These are phyloP conservation scores for Cephus pygmeus DNA, from an alignment of 2,888 invertebrate genomes.

Conservation along the genomic window DNA sequence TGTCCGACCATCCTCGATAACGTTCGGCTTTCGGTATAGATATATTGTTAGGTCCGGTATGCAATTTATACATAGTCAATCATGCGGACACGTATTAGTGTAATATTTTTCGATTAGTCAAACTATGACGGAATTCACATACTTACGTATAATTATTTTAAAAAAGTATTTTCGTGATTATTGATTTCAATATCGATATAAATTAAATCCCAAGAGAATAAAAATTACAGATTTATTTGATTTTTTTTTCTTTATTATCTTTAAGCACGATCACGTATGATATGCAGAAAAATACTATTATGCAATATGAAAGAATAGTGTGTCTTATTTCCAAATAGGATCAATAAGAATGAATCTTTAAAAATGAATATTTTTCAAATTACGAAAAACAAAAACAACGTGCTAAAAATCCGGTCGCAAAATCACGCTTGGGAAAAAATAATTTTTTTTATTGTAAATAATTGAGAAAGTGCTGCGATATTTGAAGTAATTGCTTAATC, in stretches of 20 bases:
- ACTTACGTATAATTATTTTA: background rate
- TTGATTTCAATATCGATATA: too few species aligned
- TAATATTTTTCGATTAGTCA: background rate
- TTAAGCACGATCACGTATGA: too few species aligned
- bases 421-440: background rate
- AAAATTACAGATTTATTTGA: too few species aligned
- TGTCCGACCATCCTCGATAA: background rate
- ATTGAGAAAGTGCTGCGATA: background rate
- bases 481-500: background rate
- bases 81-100: background rate
- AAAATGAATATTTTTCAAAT: too few species aligned
- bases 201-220: too few species aligned
- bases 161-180: background rate
- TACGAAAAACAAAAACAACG: too few species aligned
- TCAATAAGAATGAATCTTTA: too few species aligned
- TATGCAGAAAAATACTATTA: too few species aligned
- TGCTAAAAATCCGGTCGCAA: too few species aligned
- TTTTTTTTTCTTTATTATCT: too few species aligned
- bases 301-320: too few species aligned
- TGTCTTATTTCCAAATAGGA: too few species aligned
- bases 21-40: background rate
- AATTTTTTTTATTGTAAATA: background rate
- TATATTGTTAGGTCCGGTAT: background rate
- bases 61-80: background rate
- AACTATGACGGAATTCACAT: background rate